A percentile compares a stretch with the other conserved stretches of the same genome.
Conservation (phyloP, 2,113 vertebrate species). For the Otolemur garnettii region DNA sequence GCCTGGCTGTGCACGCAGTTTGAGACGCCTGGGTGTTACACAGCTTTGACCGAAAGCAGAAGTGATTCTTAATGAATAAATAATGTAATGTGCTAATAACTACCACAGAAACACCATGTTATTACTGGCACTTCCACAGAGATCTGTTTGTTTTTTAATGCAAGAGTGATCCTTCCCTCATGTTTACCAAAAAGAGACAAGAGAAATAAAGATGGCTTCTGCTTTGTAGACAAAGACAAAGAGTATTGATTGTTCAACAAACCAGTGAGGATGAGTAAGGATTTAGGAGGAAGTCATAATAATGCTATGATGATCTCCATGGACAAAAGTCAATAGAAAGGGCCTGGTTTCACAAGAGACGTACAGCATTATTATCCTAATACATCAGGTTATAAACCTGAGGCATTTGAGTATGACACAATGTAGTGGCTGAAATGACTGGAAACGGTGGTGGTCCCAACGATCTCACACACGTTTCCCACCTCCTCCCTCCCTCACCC, state of each 20-base stretch:
- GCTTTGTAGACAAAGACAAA: slow-evolving; percentile 45
- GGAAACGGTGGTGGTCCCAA: neutral
- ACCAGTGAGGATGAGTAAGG: slow-evolving; percentile 38
- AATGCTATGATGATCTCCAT: slow-evolving; percentile 62
- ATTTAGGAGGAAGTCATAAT: slow-evolving; percentile 73
- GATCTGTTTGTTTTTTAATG: slow-evolving; percentile 58
- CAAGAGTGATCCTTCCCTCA: neutral
- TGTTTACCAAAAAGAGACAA: slow-evolving; percentile 47
- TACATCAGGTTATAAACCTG: slow-evolving; percentile 53
- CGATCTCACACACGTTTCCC: neutral
- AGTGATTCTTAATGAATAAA: slow-evolving; percentile 9
- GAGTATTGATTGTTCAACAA: slow-evolving; percentile 69
- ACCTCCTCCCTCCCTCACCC: rapidly evolving
- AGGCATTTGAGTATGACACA: slow-evolving; percentile 39
- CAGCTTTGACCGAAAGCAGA: slow-evolving; percentile 5
- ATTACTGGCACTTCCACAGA: neutral
- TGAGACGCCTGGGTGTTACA: neutral
- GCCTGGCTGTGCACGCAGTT: neutral
- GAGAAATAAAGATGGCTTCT: slow-evolving; percentile 61
- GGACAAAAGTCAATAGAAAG: slow-evolving; percentile 74
- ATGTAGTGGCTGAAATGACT: neutral
- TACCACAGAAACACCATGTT: slow-evolving; percentile 1
- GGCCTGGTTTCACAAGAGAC: slow-evolving; percentile 66
- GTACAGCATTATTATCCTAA: slow-evolving; percentile 72
- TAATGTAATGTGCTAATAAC: neutral